Evolutionary conservation across 1,140 invertebrate genomes (phyloP).

Genomic region (Trichogramma pretiosum): DNA sequence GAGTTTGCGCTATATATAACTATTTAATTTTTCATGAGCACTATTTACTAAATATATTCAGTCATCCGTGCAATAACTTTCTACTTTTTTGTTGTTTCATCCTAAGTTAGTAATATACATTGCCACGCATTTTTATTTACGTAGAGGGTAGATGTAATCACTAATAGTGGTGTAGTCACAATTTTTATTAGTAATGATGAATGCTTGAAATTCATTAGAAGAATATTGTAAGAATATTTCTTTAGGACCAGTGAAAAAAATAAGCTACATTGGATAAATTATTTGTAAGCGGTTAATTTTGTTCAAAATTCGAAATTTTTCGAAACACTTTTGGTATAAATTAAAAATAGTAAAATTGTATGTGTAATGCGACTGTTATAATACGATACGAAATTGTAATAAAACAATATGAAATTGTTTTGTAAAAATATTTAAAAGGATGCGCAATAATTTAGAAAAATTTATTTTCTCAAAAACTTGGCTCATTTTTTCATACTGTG

Average conservation of each 20-base stretch:
- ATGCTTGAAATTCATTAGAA: not conserved
- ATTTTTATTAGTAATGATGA: not conserved
- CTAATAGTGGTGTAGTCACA: not conserved
- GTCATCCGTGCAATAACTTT: conserved; percentile 31
- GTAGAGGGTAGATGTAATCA: conserved; percentile 6
- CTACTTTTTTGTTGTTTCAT: conserved; percentile 19
- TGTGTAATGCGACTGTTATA: too few relatives aligned
- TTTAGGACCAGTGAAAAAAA: not conserved
- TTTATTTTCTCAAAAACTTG: too few relatives aligned
- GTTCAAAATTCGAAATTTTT: not conserved
- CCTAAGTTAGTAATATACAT: conserved; percentile 2
- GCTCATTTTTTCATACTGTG: too few relatives aligned
- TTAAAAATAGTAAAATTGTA: too few relatives aligned
- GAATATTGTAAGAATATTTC: not conserved
- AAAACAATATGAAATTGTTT: too few relatives aligned
- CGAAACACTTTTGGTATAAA: too few relatives aligned
- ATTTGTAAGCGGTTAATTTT: not conserved
- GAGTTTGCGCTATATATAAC: not conserved
- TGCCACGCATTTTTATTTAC: conserved; percentile 10
- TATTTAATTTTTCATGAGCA: conserved; percentile 21
- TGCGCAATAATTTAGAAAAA: too few relatives aligned
- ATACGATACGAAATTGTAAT: too few relatives aligned
- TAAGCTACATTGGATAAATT: not conserved
- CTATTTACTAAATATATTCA: conserved; percentile 24
- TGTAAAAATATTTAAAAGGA: too few relatives aligned